These are phyloP conservation scores for Heterotis niloticus DNA, from an alignment of 2,113 vertebrate genomes.

Conservation along the genomic window DNA sequence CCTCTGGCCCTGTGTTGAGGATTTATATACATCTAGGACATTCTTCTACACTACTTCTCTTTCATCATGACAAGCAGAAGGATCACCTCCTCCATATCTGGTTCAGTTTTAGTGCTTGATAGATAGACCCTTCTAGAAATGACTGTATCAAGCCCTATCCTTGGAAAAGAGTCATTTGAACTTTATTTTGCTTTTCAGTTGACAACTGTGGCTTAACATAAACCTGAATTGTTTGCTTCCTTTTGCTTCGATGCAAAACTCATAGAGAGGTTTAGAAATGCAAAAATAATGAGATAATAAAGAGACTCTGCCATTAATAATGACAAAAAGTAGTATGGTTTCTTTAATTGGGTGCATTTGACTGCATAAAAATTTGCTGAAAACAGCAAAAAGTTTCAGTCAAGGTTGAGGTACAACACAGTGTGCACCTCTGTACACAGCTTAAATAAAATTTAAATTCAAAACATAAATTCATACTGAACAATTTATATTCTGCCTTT, in stretches of 20 bases:
- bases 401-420: too few species aligned
- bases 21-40: conserved; percentile 52
- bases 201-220: conserved; percentile 46
- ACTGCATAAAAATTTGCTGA: not conserved
- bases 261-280: not conserved
- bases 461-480: too few species aligned
- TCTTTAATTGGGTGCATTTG: too few species aligned
- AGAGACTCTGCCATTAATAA: too few species aligned
- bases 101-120: conserved; percentile 62
- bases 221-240: conserved; percentile 37
- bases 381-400: too few species aligned
- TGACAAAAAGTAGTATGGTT: too few species aligned
- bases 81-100: conserved; percentile 53
- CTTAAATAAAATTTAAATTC: too few species aligned
- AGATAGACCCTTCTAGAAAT: conserved; percentile 53
- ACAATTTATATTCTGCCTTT: too few species aligned
- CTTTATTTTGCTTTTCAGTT: conserved; percentile 54
- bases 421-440: too few species aligned
- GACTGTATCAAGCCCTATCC: conserved; percentile 56
- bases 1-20: conserved; percentile 46
- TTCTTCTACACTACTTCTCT: conserved; percentile 38
- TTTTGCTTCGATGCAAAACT: not conserved
- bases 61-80: conserved; percentile 58
- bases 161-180: conserved; percentile 46
- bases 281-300: too few species aligned